Percentiles rank a stretch among this genome's conserved stretches.
These are phyloP conservation scores for Channa argus DNA, from an alignment of 2,113 vertebrate genomes.

Conservation along the genomic window DNA sequence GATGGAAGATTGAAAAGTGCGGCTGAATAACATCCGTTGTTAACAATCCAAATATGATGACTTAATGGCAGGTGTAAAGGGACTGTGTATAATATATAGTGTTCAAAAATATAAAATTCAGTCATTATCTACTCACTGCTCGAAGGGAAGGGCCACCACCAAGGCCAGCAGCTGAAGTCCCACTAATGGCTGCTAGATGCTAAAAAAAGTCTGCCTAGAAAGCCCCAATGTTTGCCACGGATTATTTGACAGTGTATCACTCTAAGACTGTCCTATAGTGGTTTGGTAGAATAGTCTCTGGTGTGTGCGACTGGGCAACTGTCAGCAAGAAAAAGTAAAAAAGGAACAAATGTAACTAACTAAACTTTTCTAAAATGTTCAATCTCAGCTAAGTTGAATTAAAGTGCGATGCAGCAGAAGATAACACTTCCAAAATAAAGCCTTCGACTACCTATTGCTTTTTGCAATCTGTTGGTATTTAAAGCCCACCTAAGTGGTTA, in stretches of 20 bases:
- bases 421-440: too few species aligned
- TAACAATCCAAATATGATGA: not conserved
- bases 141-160: slow-evolving; percentile 3
- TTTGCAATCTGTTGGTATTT: too few species aligned
- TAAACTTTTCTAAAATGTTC: not conserved
- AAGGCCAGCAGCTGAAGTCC: not conserved
- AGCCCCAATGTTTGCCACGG: not conserved
- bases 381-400: not conserved
- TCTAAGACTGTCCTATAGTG: not conserved
- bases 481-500: too few species aligned
- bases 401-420: not conserved
- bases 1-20: not conserved
- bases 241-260: slow-evolving; percentile 9
- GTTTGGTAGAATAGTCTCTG: slow-evolving; percentile 6
- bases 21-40: not conserved
- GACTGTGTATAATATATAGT: not conserved
- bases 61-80: not conserved
- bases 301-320: slow-evolving; percentile 5
- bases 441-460: too few species aligned
- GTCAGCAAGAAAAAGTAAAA: not conserved
- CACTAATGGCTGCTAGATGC: slow-evolving; percentile 23
- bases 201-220: slow-evolving; percentile 14
- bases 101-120: slow-evolving; percentile 13
- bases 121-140: slow-evolving; percentile 19
- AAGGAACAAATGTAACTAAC: too few species aligned